Base-by-base conservation (phyloP, 2,888 invertebrate genomes). In the Drosophila tanythrix region DNA sequence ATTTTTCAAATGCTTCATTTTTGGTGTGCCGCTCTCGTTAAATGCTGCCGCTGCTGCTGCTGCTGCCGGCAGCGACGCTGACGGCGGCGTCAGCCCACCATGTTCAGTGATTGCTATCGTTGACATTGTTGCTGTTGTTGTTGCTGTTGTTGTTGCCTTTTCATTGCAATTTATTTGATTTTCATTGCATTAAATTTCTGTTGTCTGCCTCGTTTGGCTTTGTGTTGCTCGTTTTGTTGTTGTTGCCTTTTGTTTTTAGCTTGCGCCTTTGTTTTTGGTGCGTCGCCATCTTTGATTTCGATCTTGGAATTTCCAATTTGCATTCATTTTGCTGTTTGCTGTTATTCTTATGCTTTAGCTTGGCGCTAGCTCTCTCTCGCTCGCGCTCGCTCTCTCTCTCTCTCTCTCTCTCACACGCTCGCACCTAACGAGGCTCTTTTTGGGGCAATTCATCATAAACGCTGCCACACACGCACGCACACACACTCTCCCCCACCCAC, bases 261-360 rank as follows among this genome's bases (percentile, higher is more conserved):
- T 65, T 82, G 82, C 64, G 77, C 74, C 70, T 76, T 58, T 80
- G 69, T 83, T 56, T 64, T 70, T 76, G 68, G 79, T 70, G 57
- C 73, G 53, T 73, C 74, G 70, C 73, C 82, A 82, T 82, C 74
- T 74, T 78, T 72, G 76, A 84, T 81, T 83, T 79, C 61, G 81
- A 84, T 87, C 81, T 87, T 83, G 87, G 84, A 89, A 84, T 84
- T 84, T 89, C 84, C 84, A 86, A 87, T 83, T 88, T 83, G 85
- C 74, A 77, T 82, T 72, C 68, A 70, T 65, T 81, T 58, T 51
- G 21, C 33, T n/a, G 66, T 38, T 55, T 21, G 21, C 25, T 38
- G n/a, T 35, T 50, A 27, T 29, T 70, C 35, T 50, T 48, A 29
- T 58, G 53, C 36, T 46, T 36, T 56, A 35, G 58, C 52, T 55